A percentile compares a stretch with the other conserved stretches of the same genome.
Conservation (phyloP, 2,888 invertebrate species). For the Harpagoxenus sublaevis region DNA sequence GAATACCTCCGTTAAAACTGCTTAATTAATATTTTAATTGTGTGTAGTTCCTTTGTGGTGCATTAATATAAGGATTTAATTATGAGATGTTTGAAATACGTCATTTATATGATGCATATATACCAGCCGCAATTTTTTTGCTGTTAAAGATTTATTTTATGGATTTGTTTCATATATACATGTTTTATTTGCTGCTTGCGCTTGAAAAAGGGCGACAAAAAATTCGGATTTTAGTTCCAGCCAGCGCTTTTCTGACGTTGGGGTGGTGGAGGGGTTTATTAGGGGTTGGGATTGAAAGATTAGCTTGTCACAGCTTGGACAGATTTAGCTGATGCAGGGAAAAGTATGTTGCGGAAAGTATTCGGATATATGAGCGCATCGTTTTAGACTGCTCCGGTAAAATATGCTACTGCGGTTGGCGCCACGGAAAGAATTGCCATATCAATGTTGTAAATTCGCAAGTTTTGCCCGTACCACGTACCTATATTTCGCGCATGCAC, state of each 20-base stretch:
- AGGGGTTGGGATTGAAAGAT: slow-evolving; percentile 18
- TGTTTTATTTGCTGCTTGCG: slow-evolving; percentile 20
- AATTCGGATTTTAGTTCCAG: slow-evolving; percentile 3
- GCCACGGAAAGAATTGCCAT: slow-evolving; percentile 44
- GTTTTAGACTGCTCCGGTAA: slow-evolving; percentile 38
- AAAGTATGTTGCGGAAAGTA: slow-evolving; percentile 47
- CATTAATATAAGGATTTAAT: background rate
- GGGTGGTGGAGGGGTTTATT: slow-evolving; percentile 8
- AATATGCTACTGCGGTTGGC: slow-evolving; percentile 40
- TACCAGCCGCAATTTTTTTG: background rate
- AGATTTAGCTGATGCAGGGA: slow-evolving; percentile 36
- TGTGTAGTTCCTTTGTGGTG: slow-evolving; percentile 4
- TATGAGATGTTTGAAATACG: slow-evolving; percentile 27
- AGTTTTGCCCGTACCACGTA: slow-evolving; percentile 33
- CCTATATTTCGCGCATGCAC: slow-evolving; percentile 19
- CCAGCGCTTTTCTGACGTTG: background rate
- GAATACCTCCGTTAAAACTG: slow-evolving; percentile 29
- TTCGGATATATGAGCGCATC: slow-evolving; percentile 41
- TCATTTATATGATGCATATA: background rate
- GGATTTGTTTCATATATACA: background rate
- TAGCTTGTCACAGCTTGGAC: slow-evolving; percentile 29
- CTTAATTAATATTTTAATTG: slow-evolving; percentile 16
- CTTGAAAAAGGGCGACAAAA: background rate
- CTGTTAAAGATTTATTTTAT: slow-evolving; percentile 19
- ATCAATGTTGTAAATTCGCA: slow-evolving; percentile 54